A percentile compares a stretch with the other conserved stretches of the same genome.
Conservation (phyloP, 2,888 invertebrate genomes). For the Odontomyia ornata region DNA sequence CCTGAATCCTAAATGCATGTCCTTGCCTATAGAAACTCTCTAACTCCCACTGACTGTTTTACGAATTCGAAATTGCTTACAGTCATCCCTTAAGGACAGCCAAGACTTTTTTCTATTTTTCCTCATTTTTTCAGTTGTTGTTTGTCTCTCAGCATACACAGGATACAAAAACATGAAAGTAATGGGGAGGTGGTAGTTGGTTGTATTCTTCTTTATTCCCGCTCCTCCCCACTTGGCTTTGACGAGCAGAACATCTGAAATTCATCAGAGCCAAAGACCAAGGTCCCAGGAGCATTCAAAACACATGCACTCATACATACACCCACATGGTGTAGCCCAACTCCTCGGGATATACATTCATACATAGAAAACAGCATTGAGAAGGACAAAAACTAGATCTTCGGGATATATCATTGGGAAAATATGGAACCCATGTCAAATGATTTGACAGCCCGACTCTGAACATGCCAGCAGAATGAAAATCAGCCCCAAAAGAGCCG, state of each 20-base stretch:
- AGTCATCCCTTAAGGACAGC: constrained; percentile 34
- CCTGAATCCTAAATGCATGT: background rate
- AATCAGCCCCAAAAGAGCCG: constrained; percentile 44
- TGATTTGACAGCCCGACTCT: constrained; percentile 65
- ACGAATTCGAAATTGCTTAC: constrained; percentile 27
- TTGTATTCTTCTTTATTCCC: constrained; percentile 3
- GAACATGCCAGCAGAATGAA: constrained; percentile 58
- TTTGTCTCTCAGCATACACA: constrained; percentile 10
- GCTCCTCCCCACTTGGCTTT: constrained; percentile 15
- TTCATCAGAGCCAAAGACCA: constrained; percentile 39
- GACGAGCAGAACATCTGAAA: constrained; percentile 41
- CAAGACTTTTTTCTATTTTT: constrained; percentile 30
- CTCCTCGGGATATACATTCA: constrained; percentile 8
- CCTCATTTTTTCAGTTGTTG: constrained; percentile 29
- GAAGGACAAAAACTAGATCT: constrained; percentile 38
- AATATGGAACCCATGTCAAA: constrained; percentile 64
- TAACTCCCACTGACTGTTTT: background rate
- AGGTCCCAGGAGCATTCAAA: constrained; percentile 39
- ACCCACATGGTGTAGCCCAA: background rate
- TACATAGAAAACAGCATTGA: constrained; percentile 18
- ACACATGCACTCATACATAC: constrained; percentile 38
- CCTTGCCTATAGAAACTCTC: background rate
- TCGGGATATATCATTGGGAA: constrained; percentile 47
- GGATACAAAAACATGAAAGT: constrained; percentile 8
- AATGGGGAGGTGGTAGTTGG: constrained; percentile 6